Conservation (phyloP, 2,113 vertebrate genomes). For the Fulmarus glacialis region DNA sequence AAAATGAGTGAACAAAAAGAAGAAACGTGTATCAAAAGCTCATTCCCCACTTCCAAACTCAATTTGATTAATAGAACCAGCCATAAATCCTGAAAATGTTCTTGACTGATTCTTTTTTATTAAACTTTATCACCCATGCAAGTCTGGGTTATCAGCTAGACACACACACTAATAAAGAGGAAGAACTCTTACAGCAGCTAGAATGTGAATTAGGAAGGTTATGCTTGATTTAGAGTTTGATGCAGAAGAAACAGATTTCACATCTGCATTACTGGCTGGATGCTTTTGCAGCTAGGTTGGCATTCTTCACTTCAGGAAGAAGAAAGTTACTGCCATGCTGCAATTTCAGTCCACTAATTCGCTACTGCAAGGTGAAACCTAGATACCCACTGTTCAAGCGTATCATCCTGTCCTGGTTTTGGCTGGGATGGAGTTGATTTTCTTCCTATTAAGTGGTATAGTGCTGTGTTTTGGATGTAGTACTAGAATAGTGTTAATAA, state of each 20-base stretch:
- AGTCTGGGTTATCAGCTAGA: neutral
- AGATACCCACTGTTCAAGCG: neutral
- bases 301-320: neutral
- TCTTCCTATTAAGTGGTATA: no score
- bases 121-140: neutral
- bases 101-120: neutral
- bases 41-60: neutral
- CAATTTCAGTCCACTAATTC: neutral
- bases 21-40: neutral
- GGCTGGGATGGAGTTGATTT: no score
- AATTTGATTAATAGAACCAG: neutral
- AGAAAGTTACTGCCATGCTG: neutral
- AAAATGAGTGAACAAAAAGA: neutral
- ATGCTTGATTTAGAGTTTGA: neutral
- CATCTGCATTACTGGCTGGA: neutral
- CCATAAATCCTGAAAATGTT: slow-evolving; percentile 22
- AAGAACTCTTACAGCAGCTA: neutral
- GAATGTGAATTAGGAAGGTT: neutral
- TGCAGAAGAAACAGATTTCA: neutral
- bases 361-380: neutral
- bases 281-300: neutral
- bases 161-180: neutral
- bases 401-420: no score
- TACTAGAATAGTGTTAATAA: no score
- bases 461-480: no score